phyloP scores from a whole-genome alignment of 1,140 invertebrate genomes.

The Drosophila kepulauana region DNA sequence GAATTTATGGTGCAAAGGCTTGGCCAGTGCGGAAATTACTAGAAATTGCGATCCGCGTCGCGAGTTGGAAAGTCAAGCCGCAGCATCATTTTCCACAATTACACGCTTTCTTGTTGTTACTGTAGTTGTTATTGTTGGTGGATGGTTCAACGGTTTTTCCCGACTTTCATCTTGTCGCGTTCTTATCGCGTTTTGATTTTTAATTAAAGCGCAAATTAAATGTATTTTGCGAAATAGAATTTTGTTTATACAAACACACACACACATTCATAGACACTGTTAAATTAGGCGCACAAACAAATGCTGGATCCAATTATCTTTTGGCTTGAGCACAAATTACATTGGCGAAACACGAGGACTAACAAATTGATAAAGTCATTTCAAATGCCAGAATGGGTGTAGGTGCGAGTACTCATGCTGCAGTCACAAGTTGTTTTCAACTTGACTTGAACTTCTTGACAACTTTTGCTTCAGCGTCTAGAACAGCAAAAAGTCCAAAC shows the following conservation, averaged over 20 bases:
- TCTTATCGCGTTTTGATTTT: constrained; percentile 80
- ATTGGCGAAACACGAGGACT: constrained; percentile 45
- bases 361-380: constrained; percentile 66
- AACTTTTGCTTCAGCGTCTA: constrained; percentile 45
- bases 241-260: constrained; percentile 60
- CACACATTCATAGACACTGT: constrained; percentile 17
- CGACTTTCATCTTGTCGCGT: constrained; percentile 56
- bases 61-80: constrained; percentile 68
- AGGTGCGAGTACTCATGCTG: not conserved
- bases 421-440: constrained; percentile 54
- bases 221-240: constrained; percentile 69
- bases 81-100: constrained; percentile 43
- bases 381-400: constrained; percentile 20
- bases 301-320: constrained; percentile 72
- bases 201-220: constrained; percentile 75
- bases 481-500: not conserved
- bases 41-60: constrained; percentile 47
- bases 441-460: constrained; percentile 58
- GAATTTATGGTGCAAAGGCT: constrained; percentile 70
- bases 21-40: constrained; percentile 69
- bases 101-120: constrained; percentile 26
- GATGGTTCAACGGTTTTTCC: constrained; percentile 30
- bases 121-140: constrained; percentile 4
- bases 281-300: constrained; percentile 69
- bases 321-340: constrained; percentile 35